Evolutionary conservation across 2,113 vertebrate species (phyloP).

Genomic region (Alaudala cheleensis): DNA sequence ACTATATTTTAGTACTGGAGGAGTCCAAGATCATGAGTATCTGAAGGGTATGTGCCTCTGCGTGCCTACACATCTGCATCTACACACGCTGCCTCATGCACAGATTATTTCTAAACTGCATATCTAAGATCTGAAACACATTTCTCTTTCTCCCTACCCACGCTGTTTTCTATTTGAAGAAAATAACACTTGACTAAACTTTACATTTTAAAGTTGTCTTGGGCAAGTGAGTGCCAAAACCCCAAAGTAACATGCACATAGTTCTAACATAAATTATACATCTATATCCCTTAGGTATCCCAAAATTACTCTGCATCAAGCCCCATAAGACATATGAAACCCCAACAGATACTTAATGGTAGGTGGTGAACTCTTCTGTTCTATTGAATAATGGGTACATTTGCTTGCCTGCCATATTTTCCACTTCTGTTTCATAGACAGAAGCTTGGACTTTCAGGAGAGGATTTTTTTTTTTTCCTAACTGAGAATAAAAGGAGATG

Average conservation of each 20-base stretch:
- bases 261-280: background rate
- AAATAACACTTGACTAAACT: constrained; percentile 23
- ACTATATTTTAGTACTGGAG: background rate
- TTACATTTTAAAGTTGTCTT: background rate
- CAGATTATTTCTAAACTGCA: background rate
- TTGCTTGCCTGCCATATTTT: background rate
- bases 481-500: constrained; percentile 28
- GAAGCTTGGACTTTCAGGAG: background rate
- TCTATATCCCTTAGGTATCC: background rate
- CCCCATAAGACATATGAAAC: background rate
- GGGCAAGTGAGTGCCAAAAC: background rate
- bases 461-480: background rate
- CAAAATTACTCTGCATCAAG: background rate
- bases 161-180: background rate
- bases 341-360: background rate
- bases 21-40: background rate
- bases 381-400: background rate
- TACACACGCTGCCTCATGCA: background rate
- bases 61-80: fast-evolving
- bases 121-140: background rate
- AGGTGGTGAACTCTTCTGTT: background rate
- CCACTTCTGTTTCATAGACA: background rate
- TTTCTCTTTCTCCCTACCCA: background rate
- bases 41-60: background rate
- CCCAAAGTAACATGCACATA: background rate